Evolutionary conservation across 2,797 vertebrate genomes (phyloP), one percentile per base, ranked within the genome.

Genomic region (Orestias chungarensis): DNA sequence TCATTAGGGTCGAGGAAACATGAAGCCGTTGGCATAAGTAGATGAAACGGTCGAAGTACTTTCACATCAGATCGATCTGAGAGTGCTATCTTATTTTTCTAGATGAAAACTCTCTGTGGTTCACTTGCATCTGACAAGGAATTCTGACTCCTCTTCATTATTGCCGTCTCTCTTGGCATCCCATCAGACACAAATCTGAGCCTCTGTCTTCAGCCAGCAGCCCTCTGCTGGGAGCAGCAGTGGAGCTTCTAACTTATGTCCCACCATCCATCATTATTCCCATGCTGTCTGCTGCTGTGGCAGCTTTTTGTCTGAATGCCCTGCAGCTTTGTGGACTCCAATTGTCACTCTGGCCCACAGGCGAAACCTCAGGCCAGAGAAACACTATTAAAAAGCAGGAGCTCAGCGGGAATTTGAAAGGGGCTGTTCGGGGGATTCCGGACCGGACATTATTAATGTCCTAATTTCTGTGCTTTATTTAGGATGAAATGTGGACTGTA

Each of bases 281-380:
- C 64, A 31, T 71, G 86, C 70, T 72, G 85, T 72, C 84, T 62
- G 50, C 79, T 73, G 78, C 71, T 33, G n/a, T 25, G 31, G 79
- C 71, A 82, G 86, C 83, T 83, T 89, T n/a, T 90, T 90, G 92
- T 93, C 83, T 71, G 64, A 73, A 65, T 57, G 86, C 77, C 79
- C 88, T 84, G 88, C 90, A 88, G 76, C 64, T 83, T 81, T 59
- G 71, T 18, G 69, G 75, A 81, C 82, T 67, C 62, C 68, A 17
- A 23, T n/a, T n/a, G 65, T 86, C 91, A 92, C 90, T 92, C 91
- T 89, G 90, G 72, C 74, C 38, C 14, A 6, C 75, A 83, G 86
- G 81, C 84, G n/a, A 84, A 25, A 66, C 46, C 35, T 66, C 52
- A 43, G 70, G 65, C 67, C 74, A 43, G 61, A 12, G 68, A 78